phyloP scores from a whole-genome alignment of 2,113 vertebrate species.

The Pholis gunnellus region DNA sequence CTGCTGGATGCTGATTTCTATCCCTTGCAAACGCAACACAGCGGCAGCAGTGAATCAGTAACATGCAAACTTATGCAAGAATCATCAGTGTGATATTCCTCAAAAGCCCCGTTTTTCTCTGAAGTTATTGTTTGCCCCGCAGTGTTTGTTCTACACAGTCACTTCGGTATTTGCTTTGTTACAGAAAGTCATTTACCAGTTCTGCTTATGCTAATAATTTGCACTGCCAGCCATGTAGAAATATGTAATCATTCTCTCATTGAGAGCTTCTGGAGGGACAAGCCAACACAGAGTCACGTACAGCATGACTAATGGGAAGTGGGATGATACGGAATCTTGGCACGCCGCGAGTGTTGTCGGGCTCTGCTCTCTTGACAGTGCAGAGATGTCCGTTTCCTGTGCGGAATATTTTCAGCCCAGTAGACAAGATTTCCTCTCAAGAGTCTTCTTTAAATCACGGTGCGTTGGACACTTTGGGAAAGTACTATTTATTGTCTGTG shows the following conservation, averaged over 20 bases:
- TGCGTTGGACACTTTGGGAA: not conserved
- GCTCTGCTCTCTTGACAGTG: constrained; percentile 40
- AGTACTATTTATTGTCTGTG: constrained; percentile 1
- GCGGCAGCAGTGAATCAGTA: constrained; percentile 44
- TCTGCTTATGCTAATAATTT: constrained; percentile 68
- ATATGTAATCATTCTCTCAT: constrained; percentile 78
- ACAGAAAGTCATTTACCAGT: constrained; percentile 68
- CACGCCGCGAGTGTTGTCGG: constrained; percentile 47
- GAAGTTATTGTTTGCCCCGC: constrained; percentile 62
- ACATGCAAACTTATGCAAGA: constrained; percentile 62
- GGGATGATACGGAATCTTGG: constrained; percentile 56
- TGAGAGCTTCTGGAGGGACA: constrained; percentile 66
- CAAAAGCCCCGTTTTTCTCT: constrained; percentile 48
- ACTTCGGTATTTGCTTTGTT: constrained; percentile 64
- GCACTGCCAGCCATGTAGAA: constrained; percentile 76
- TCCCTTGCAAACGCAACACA: constrained; percentile 48
- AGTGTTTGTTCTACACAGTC: constrained; percentile 68
- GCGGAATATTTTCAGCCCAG: constrained; percentile 35
- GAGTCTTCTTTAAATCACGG: constrained; percentile 3
- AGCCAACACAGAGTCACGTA: constrained; percentile 63
- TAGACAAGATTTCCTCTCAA: constrained; percentile 16
- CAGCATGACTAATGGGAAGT: constrained; percentile 73
- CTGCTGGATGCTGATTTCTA: constrained; percentile 22
- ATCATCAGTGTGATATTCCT: constrained; percentile 55
- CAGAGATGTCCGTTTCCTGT: constrained; percentile 43